Base-by-base conservation (phyloP, 2,888 invertebrate genomes). In the Yponomeuta sedellus region DNA sequence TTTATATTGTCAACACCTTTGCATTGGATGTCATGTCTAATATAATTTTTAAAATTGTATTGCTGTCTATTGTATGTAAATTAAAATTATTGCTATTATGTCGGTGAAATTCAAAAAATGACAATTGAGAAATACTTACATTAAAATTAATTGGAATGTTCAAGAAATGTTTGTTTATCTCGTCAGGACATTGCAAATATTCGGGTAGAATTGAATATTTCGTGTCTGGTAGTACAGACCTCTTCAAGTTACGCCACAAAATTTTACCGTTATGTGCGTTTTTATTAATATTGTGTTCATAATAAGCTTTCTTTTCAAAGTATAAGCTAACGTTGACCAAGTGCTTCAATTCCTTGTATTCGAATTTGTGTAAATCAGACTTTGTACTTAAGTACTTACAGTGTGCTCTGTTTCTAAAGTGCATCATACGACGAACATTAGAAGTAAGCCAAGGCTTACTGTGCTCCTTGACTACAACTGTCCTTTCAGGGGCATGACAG, bases 281-380 rank as follows among this genome's bases (percentile, higher is more conserved):
- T 10, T 39, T 58, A 39, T 65, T 65, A 34, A 65, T 58, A 11
- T 34, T 58, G 20, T 52, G 16, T 34, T 28, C 28, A 20, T 28
- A 66, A 61, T 44, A 61, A 3, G 66, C 66, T 4, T 12, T 25
- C 16, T 61, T 66, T 66, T 66, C 66, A 19, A n/a, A 61, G n/a
- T 25, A 61, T 16, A 66, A 52, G 10, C 58, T 28, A 20, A 16
- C 56, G 56, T 63, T 63, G 20, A 63, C 63, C 39, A 63, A 10
- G 20, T 65, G 57, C 34, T 20, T 25, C 8, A 65, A 19, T 16
- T 61, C 52, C 44, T 22, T 61, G 52, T 52, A 66, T 4, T 44
- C 20, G 39, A 19, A 6, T 12, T 22, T 20, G 10, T 44, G 61
- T 2, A 11, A n/a, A 22, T 61, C 39, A 8, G 22, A n/a, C 2